A percentile compares a stretch with the other conserved stretches of the same genome.
phyloP scores from a whole-genome alignment of 2,797 vertebrate species.

The Bufotes viridis region DNA sequence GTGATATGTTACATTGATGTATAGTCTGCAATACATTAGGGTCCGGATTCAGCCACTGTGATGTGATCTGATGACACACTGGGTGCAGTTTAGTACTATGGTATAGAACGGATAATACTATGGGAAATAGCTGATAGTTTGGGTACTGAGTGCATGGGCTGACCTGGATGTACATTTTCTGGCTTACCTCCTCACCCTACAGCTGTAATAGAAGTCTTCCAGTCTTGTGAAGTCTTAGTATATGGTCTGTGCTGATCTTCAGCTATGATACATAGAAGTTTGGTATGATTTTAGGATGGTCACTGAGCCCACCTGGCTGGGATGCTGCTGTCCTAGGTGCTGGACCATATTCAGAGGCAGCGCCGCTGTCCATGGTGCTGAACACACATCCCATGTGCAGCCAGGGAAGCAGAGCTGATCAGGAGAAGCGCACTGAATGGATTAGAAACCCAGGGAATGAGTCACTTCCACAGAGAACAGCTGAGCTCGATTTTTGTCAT shows the following conservation, averaged over 20 bases:
- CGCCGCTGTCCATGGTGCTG: slow-evolving; percentile 51
- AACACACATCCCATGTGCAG: background rate
- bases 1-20: background rate
- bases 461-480: slow-evolving; percentile 50
- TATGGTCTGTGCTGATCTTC: background rate
- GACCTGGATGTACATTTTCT: background rate
- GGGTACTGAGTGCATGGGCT: background rate
- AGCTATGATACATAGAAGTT: background rate
- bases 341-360: background rate
- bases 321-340: background rate
- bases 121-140: no score
- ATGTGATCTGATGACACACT: background rate
- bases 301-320: background rate
- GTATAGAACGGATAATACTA: background rate
- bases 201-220: background rate
- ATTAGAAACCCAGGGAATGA: slow-evolving; percentile 14
- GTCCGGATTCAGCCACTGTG: background rate
- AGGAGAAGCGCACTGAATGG: slow-evolving; percentile 19
- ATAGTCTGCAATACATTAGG: background rate
- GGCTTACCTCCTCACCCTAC: background rate
- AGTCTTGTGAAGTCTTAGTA: background rate
- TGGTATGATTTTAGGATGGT: background rate
- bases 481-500: slow-evolving; percentile 44
- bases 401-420: background rate
- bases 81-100: background rate